phyloP scores from a whole-genome alignment of 2,797 vertebrate genomes.

The Ceyx erithaca region DNA sequence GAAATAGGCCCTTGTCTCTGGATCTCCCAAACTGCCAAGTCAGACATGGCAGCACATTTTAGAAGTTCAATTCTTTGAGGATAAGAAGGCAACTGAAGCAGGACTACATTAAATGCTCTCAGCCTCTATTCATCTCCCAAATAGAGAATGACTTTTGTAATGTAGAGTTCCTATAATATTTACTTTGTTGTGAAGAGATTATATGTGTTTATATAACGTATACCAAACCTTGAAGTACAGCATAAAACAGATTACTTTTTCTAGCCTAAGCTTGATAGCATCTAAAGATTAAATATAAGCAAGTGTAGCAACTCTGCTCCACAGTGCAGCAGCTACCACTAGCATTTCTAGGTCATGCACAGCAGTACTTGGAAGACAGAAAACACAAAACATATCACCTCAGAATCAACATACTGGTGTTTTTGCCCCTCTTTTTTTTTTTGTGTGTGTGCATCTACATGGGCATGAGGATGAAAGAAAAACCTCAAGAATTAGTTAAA shows the following conservation, averaged over 20 bases:
- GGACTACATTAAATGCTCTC: background rate
- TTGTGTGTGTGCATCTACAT: background rate
- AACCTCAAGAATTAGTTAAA: background rate
- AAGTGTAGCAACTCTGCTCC: constrained; percentile 50
- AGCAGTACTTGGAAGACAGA: constrained; percentile 29
- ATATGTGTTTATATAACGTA: constrained; percentile 31
- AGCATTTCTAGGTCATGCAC: constrained; percentile 66
- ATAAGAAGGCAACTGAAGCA: background rate
- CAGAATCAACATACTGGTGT: background rate
- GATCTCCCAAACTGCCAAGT: background rate
- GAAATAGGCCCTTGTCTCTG: background rate
- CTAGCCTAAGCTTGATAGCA: constrained; percentile 49
- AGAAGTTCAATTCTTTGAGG: background rate
- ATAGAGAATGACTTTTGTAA: background rate
- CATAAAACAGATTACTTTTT: constrained; percentile 60
- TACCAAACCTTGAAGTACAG: constrained; percentile 46
- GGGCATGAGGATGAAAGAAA: constrained; percentile 1
- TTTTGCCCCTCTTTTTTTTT: background rate
- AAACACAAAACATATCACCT: background rate
- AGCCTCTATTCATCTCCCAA: constrained; percentile 10
- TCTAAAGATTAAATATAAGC: constrained; percentile 58
- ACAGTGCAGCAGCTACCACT: background rate
- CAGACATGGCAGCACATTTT: background rate
- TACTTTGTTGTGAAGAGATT: constrained; percentile 14
- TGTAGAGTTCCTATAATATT: constrained; percentile 5